Conservation (phyloP, 2,797 vertebrate genomes). For the Girardinus metallicus region DNA sequence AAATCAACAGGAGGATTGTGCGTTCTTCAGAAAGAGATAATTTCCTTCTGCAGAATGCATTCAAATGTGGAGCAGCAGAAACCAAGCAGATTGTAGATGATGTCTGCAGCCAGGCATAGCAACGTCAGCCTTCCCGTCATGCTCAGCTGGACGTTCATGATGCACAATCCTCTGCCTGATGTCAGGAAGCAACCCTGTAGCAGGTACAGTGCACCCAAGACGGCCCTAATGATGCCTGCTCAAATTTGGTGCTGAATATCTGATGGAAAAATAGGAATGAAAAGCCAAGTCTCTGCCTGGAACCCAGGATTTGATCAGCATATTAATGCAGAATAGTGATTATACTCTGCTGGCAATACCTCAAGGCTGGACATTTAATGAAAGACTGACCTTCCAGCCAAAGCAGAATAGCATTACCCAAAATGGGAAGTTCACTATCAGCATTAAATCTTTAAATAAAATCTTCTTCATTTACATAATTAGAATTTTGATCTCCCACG, state of each 20-base stretch:
- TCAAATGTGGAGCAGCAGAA: slow-evolving; percentile 43
- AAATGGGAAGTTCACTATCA: slow-evolving; percentile 64
- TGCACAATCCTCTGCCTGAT: slow-evolving; percentile 36
- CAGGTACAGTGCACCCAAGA: slow-evolving; percentile 43
- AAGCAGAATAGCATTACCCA: slow-evolving; percentile 50
- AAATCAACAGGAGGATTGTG: slow-evolving; percentile 30
- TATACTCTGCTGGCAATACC: slow-evolving; percentile 62
- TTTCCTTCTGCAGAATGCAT: slow-evolving; percentile 39
- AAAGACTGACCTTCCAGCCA: slow-evolving; percentile 65
- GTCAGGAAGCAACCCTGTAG: slow-evolving; percentile 47
- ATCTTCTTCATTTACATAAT: slow-evolving; percentile 71
- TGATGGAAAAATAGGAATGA: slow-evolving; percentile 59
- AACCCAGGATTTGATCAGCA: slow-evolving; percentile 67
- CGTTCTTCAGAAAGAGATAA: slow-evolving; percentile 45
- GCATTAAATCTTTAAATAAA: slow-evolving; percentile 69
- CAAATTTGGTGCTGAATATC: slow-evolving; percentile 64
- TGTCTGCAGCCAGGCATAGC: slow-evolving; percentile 55
- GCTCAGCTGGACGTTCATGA: slow-evolving; percentile 49
- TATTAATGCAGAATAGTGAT: slow-evolving; percentile 71
- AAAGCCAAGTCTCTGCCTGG: slow-evolving; percentile 57
- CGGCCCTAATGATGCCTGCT: slow-evolving; percentile 50
- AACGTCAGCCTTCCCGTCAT: slow-evolving; percentile 36
- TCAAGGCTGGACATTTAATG: slow-evolving; percentile 66
- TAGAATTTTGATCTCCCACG: slow-evolving; percentile 59
- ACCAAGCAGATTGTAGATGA: slow-evolving; percentile 57